phyloP scores from a whole-genome alignment of 2,888 invertebrate genomes.

The Flexamia atlantica region DNA sequence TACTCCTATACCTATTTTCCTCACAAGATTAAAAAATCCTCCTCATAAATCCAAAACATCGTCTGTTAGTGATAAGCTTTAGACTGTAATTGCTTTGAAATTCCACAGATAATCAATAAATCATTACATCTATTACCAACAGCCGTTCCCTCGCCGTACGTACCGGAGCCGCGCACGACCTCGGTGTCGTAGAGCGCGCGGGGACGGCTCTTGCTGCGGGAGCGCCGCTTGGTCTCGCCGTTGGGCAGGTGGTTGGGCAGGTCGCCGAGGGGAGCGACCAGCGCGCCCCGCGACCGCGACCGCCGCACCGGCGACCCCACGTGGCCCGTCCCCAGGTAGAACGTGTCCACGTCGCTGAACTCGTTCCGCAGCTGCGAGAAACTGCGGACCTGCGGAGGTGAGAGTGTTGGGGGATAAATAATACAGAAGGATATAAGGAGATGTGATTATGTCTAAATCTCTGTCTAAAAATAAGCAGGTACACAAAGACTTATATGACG shows the following conservation, averaged over 20 bases:
- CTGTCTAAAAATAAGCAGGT: no score
- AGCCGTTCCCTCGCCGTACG: background rate
- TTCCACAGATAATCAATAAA: no score
- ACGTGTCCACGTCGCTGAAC: constrained; percentile 94
- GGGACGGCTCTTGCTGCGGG: constrained; percentile 91
- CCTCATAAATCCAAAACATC: no score
- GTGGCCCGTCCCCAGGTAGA: constrained; percentile 80
- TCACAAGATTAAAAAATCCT: no score
- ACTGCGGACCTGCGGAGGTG: constrained; percentile 88
- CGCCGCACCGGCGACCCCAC: constrained; percentile 81
- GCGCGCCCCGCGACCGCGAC: constrained; percentile 78
- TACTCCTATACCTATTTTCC: no score
- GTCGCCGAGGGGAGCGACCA: constrained; percentile 71
- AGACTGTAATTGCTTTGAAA: no score
- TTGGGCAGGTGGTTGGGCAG: constrained; percentile 67
- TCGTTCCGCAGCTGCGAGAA: constrained; percentile 96
- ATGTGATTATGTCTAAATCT: no score
- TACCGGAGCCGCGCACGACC: constrained; percentile 36
- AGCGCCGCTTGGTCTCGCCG: constrained; percentile 77
- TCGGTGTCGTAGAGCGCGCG: constrained; percentile 85
- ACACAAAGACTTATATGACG: no score
- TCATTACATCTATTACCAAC: no score
- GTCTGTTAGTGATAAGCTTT: no score
- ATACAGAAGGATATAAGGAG: no score
- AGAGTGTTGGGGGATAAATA: no score